phyloP scores from a whole-genome alignment of 1,140 invertebrate species.

The Caenorhabditis brenneri region DNA sequence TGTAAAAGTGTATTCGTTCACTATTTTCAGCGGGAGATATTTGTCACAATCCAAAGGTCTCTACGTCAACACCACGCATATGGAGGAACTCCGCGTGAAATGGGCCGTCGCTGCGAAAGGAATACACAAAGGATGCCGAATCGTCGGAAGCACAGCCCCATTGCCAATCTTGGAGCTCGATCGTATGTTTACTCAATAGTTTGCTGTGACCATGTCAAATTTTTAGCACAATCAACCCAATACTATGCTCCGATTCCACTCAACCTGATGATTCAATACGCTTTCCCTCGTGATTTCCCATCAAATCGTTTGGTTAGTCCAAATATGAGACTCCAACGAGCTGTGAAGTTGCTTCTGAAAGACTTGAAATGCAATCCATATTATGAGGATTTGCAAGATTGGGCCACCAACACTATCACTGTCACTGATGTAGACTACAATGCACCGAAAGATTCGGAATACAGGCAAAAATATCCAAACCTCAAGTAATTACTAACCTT shows the following conservation, averaged over 20 bases:
- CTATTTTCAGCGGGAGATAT: slow-evolving; percentile 7
- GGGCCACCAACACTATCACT: neutral
- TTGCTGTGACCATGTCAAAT: neutral
- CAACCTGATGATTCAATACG: neutral
- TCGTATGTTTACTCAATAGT: neutral
- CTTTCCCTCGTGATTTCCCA: neutral
- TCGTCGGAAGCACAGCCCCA: neutral
- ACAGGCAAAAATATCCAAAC: neutral
- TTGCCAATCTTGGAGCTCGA: slow-evolving; percentile 23
- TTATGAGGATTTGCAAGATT: neutral
- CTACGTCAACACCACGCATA: neutral
- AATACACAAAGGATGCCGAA: slow-evolving; percentile 12
- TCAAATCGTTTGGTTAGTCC: neutral
- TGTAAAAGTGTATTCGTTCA: too few species aligned
- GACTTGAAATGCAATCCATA: slow-evolving; percentile 27
- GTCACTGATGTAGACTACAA: slow-evolving; percentile 2
- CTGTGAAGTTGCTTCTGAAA: neutral
- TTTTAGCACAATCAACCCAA: neutral
- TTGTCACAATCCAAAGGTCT: slow-evolving; percentile 25
- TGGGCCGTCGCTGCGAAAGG: slow-evolving; percentile 10
- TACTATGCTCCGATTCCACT: neutral
- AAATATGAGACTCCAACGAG: slow-evolving; percentile 14
- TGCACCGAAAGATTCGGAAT: neutral
- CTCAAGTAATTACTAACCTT: neutral
- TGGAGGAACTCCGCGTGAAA: neutral